These are phyloP conservation scores for Pyrgus malvae DNA, from an alignment of 2,888 invertebrate genomes.

Conservation along the genomic window DNA sequence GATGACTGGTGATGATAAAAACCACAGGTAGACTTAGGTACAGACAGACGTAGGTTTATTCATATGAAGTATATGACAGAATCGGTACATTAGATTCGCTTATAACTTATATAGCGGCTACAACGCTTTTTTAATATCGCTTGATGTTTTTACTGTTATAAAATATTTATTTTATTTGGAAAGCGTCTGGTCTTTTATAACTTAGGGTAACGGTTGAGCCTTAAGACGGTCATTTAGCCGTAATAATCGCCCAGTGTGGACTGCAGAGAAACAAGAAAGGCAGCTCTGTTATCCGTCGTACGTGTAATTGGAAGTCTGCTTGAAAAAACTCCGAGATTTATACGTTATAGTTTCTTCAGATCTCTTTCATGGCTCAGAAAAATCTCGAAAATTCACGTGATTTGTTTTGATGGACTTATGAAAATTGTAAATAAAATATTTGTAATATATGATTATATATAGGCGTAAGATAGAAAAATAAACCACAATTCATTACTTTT, in stretches of 20 bases:
- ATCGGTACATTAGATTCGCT: too few relatives aligned
- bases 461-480: too few relatives aligned
- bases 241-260: conserved; percentile 69
- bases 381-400: background rate
- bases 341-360: conserved; percentile 17
- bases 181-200: conserved; percentile 24
- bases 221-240: conserved; percentile 73
- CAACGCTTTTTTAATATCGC: too few relatives aligned
- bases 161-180: background rate
- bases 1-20: too few relatives aligned
- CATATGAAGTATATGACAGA: too few relatives aligned
- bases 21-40: too few relatives aligned
- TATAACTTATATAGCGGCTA: too few relatives aligned
- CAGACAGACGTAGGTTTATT: too few relatives aligned
- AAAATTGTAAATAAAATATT: background rate
- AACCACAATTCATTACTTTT: too few relatives aligned
- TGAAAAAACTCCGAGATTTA: conserved; percentile 36
- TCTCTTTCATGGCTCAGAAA: background rate
- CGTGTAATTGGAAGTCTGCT: conserved; percentile 63
- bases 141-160: too few relatives aligned
- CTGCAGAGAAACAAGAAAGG: conserved; percentile 45
- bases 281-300: conserved; percentile 58
- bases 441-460: background rate
- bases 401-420: too few relatives aligned
- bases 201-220: conserved; percentile 37